A percentile compares a stretch with the other conserved stretches of the same genome.
phyloP scores from a whole-genome alignment of 2,888 invertebrate genomes.

The Nephrotoma appendiculata region DNA sequence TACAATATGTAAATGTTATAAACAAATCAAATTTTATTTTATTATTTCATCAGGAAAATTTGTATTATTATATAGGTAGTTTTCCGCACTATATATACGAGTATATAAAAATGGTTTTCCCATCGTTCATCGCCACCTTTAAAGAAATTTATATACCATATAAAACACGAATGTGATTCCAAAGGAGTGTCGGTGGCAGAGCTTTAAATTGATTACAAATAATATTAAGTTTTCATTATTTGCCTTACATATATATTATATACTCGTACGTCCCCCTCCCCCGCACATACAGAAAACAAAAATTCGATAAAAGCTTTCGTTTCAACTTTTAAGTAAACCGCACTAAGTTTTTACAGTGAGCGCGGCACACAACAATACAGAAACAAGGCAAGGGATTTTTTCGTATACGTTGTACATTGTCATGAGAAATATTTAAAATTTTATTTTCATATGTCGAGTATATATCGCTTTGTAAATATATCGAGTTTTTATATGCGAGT shows the following conservation, averaged over 20 bases:
- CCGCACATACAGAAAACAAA: background rate
- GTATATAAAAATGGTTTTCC: background rate
- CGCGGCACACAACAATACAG: background rate
- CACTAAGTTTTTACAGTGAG: background rate
- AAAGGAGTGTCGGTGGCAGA: background rate
- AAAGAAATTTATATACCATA: background rate
- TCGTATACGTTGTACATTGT: background rate
- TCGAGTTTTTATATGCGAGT: background rate
- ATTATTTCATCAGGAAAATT: background rate
- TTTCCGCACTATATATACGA: background rate
- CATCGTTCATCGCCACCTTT: background rate
- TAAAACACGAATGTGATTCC: background rate
- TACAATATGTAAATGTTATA: background rate
- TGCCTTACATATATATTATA: background rate
- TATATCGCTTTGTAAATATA: background rate
- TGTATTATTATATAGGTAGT: background rate
- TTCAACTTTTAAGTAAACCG: background rate
- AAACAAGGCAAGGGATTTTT: background rate
- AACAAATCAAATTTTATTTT: background rate
- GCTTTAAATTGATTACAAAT: background rate
- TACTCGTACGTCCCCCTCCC: background rate
- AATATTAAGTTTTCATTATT: background rate
- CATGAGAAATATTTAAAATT: background rate
- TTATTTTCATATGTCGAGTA: background rate
- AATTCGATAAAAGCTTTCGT: background rate